Evolutionary conservation across 1,140 invertebrate genomes (phyloP).

Genomic region (Odontomachus brunneus): DNA sequence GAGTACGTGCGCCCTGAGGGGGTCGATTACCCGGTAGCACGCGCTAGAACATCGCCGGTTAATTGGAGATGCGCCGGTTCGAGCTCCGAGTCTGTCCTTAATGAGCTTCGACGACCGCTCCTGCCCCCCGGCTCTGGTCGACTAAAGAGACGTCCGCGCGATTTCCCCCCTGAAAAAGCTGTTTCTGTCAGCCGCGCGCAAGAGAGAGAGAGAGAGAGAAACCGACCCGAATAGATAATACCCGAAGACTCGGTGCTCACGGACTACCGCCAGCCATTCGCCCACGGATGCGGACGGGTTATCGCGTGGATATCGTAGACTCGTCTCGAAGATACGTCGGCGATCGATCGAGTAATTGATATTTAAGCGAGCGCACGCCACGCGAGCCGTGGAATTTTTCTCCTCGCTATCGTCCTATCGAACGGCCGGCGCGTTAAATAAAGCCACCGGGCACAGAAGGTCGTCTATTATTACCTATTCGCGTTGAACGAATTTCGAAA

Average conservation of each 20-base stretch:
- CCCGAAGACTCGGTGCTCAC: too few relatives aligned
- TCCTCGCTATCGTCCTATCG: background rate
- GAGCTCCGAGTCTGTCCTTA: conserved; percentile 53
- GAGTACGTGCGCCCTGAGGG: conserved; percentile 57
- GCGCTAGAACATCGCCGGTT: conserved; percentile 58
- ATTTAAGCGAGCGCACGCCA: background rate
- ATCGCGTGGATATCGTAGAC: too few relatives aligned
- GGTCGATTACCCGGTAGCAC: conserved; percentile 61
- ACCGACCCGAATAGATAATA: too few relatives aligned
- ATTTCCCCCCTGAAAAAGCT: conserved; percentile 53
- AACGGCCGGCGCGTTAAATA: background rate
- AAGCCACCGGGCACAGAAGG: conserved; percentile 26
- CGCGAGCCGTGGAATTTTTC: background rate
- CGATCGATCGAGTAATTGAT: too few relatives aligned
- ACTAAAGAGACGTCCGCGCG: conserved; percentile 39
- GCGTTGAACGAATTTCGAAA: conserved; percentile 39
- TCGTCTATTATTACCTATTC: conserved; percentile 34
- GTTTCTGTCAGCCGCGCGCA: conserved; percentile 12
- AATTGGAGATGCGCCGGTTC: conserved; percentile 58
- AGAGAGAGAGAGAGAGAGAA: too few relatives aligned
- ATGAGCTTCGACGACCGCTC: conserved; percentile 47
- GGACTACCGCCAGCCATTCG: too few relatives aligned
- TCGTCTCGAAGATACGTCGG: too few relatives aligned
- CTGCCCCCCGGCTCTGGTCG: conserved; percentile 24
- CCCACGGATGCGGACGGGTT: too few relatives aligned